Evolutionary conservation across 2,113 vertebrate species (phyloP).

Genomic region (Lynx canadensis): DNA sequence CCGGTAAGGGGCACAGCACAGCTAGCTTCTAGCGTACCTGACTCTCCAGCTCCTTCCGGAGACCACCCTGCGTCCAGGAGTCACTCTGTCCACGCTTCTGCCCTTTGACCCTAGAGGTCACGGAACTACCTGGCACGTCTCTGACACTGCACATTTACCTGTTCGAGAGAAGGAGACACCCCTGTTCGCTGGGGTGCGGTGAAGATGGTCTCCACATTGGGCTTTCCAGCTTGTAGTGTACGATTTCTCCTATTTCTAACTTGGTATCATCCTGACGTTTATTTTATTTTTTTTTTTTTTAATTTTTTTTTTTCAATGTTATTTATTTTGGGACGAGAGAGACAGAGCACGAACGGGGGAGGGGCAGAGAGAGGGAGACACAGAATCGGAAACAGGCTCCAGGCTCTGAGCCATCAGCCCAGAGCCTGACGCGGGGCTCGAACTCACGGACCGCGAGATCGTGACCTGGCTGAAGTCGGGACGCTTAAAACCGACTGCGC

Average conservation of each 20-base stretch:
- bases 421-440: no score
- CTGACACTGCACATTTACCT: background rate
- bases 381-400: no score
- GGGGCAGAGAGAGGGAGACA: no score
- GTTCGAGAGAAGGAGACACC: background rate
- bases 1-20: background rate
- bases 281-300: no score
- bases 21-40: background rate
- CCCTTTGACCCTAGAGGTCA: background rate
- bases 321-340: no score
- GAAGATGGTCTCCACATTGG: background rate
- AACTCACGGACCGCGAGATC: no score
- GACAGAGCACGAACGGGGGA: no score
- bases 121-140: background rate
- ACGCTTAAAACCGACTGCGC: no score
- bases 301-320: no score
- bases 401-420: no score
- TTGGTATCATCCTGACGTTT: background rate
- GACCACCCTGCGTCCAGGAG: background rate
- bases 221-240: background rate
- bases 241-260: background rate
- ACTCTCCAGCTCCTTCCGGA: background rate
- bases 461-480: no score
- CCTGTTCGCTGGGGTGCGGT: background rate
- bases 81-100: background rate